Percentiles rank a stretch among this genome's conserved stretches.
Conservation (phyloP, 2,797 vertebrate species). For the Schizopygopsis pylzovi region DNA sequence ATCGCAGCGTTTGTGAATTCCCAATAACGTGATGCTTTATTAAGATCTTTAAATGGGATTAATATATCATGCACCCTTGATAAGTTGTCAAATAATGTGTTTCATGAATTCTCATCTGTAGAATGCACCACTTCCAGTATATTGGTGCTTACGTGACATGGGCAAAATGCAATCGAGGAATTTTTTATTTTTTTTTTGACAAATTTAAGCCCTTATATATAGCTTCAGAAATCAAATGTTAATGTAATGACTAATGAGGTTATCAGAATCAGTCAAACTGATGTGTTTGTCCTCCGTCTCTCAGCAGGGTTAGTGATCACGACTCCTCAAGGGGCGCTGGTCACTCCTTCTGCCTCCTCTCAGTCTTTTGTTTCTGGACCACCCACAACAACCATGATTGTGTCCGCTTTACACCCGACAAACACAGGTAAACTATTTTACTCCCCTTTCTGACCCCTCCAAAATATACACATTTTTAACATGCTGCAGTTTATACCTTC, state of each 20-base stretch:
- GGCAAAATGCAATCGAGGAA: too few relatives aligned
- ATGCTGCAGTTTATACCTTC: not conserved
- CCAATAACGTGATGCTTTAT: too few relatives aligned
- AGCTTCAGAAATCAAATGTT: not conserved
- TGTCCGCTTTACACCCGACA: constrained; percentile 88
- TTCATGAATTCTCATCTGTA: too few relatives aligned
- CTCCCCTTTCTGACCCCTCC: not conserved
- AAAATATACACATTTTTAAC: not conserved
- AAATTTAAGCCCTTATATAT: too few relatives aligned
- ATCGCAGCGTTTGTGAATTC: too few relatives aligned
- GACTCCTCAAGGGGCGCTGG: constrained; percentile 91
- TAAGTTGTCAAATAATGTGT: too few relatives aligned
- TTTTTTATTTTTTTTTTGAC: not conserved
- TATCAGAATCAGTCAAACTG: too few relatives aligned
- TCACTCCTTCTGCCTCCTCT: constrained; percentile 88
- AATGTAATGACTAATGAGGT: not conserved
- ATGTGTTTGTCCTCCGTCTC: constrained; percentile 6
- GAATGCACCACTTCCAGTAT: too few relatives aligned
- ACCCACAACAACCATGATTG: constrained; percentile 89
- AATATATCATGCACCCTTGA: too few relatives aligned
- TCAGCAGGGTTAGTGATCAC: constrained; percentile 94
- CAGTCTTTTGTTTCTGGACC: constrained; percentile 85
- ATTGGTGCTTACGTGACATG: too few relatives aligned
- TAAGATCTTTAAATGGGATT: too few relatives aligned
- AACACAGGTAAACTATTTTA: constrained; percentile 79